Evolutionary conservation across 2,797 vertebrate species (phyloP), one percentile per base, ranked within the genome.

Genomic region (Dermochelys coriacea): DNA sequence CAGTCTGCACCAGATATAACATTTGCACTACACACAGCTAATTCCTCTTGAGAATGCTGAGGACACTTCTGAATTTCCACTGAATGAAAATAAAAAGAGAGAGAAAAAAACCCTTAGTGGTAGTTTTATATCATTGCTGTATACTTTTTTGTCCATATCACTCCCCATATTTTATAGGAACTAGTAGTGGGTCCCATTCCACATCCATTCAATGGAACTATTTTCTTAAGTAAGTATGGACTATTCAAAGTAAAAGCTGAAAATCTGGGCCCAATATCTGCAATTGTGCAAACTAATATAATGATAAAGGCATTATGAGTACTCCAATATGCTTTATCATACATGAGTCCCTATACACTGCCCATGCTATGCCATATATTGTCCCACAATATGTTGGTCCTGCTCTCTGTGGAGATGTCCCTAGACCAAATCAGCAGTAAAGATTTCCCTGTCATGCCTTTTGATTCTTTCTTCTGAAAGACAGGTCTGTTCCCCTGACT

Each of bases 151-250:
- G 81, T 90, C 92, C 45, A 5, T 41, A 77, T 51, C 52, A 89
- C 55, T 96, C 83, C 85, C 81, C 52, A 78, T 91, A 51, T 85
- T 74, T 74, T 88, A 77, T 77, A 83, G 50, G 61, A 79, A 81
- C 75, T 82, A 93, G 49, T 68, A 85, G 89, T 51, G 91, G 93
- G 93, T 90, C 90, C 84, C 88, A 27, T 94, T 89, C 77, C 94
- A 45, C 75, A 55, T n/a, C 86, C 52, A 71, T 34, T 93, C 80
- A 50, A 83, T 50, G 86, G 88, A 49, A 89, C 86, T 91, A 85
- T 41, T 51, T 49, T 89, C 14, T 54, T 85, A 86, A 90, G 83
- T 77, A 93, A 85, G 50, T 19, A 37, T 31, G 50, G 19, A 37
- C 19, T 31, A 61, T 31, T 80, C 87, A 78, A 55, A 71, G 21